phyloP scores from a whole-genome alignment of 2,888 invertebrate species.

The Archips crataeganus region DNA sequence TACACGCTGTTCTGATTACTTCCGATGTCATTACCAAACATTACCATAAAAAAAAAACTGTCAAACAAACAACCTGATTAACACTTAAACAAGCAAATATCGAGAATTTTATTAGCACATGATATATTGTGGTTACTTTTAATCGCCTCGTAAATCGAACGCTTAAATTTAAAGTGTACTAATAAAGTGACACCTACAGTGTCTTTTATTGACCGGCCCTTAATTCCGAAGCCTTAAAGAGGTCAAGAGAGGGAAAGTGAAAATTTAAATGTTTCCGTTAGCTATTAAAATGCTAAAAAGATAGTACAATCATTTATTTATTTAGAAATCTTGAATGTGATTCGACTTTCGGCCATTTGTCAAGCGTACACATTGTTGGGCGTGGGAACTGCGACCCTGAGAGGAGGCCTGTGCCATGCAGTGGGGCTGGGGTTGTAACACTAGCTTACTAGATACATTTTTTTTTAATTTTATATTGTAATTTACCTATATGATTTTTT shows the following conservation, averaged over 20 bases:
- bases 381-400: too few species aligned
- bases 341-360: too few species aligned
- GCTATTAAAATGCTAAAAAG: conserved; percentile 21
- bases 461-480: too few species aligned
- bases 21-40: neutral
- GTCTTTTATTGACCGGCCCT: conserved; percentile 1
- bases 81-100: conserved; percentile 1
- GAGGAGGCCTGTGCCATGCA: too few species aligned
- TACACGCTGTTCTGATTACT: neutral
- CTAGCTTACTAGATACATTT: too few species aligned
- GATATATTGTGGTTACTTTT: neutral
- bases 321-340: too few species aligned
- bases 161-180: neutral
- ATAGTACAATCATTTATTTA: too few species aligned
- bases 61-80: neutral
- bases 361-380: too few species aligned
- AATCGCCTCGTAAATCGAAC: conserved; percentile 4
- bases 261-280: conserved; percentile 14
- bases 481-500: too few species aligned
- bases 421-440: too few species aligned
- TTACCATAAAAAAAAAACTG: neutral
- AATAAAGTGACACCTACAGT: conserved; percentile 16
- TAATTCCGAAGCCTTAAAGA: conserved; percentile 2
- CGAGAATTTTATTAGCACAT: neutral
- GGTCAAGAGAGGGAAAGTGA: conserved; percentile 31